A percentile compares a stretch with the other conserved stretches of the same genome.
Conservation (phyloP, 2,113 vertebrate genomes). For the Myiozetetes cayanensis region DNA sequence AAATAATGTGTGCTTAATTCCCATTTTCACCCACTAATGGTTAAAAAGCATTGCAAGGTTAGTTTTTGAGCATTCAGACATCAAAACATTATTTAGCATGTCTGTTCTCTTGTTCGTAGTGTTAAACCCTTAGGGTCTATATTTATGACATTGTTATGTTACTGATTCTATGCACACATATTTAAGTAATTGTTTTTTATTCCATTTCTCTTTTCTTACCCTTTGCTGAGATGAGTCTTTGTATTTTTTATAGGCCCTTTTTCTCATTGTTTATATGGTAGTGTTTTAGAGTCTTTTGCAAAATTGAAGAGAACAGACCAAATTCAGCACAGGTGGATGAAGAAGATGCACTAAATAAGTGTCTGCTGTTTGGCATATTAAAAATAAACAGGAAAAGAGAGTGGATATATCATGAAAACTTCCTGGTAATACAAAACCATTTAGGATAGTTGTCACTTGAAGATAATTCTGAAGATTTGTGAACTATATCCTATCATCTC, state of each 20-base stretch:
- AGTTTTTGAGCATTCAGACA: background rate
- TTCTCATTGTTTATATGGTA: background rate
- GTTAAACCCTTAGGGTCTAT: background rate
- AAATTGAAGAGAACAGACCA: background rate
- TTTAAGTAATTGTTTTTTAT: background rate
- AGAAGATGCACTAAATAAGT: background rate
- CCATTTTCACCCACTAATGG: background rate
- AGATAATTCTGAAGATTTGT: background rate
- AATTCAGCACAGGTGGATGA: background rate
- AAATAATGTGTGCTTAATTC: background rate
- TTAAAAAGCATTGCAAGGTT: background rate
- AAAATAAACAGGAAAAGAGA: background rate
- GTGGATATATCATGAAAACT: background rate
- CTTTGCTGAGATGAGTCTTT: background rate
- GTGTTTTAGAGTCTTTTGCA: background rate
- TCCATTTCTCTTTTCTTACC: background rate
- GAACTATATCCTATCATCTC: background rate
- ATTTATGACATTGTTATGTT: background rate
- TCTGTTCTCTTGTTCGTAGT: background rate
- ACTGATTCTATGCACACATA: background rate
- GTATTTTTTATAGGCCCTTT: background rate
- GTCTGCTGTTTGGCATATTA: background rate
- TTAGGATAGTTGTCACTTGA: background rate
- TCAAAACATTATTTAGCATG: background rate
- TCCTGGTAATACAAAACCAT: background rate